Conservation (phyloP, 2,113 vertebrate species). For the Misgurnus anguillicaudatus region DNA sequence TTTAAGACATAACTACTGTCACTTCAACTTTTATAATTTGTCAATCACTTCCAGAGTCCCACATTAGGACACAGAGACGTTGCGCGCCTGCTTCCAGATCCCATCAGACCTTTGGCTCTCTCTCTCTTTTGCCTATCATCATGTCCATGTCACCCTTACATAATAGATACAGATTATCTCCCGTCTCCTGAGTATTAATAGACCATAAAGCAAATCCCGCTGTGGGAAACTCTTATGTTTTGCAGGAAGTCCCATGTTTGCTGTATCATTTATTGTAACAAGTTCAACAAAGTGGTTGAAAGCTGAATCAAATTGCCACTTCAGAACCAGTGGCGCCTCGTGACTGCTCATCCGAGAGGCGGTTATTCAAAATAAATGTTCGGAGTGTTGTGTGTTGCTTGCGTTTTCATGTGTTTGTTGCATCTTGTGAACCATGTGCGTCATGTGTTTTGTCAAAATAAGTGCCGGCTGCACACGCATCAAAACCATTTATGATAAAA, state of each 20-base stretch:
- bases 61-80: slow-evolving; percentile 10
- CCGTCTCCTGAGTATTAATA: slow-evolving; percentile 23
- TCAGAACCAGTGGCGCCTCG: too few relatives aligned
- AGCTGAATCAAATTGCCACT: background rate
- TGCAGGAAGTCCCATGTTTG: slow-evolving; percentile 3
- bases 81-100: slow-evolving; percentile 19
- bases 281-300: background rate
- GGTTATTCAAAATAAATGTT: too few relatives aligned
- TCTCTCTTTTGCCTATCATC: slow-evolving; percentile 6
- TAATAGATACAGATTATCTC: slow-evolving; percentile 43
- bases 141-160: slow-evolving; percentile 35
- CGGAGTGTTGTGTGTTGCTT: too few relatives aligned
- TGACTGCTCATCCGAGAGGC: too few relatives aligned
- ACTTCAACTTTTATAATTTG: slow-evolving; percentile 27
- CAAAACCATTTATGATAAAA: too few relatives aligned
- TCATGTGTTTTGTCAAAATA: too few relatives aligned
- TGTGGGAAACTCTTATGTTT: background rate
- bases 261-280: background rate
- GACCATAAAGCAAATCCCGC: background rate
- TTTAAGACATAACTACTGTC: slow-evolving; percentile 34
- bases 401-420: too few relatives aligned
- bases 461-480: too few relatives aligned
- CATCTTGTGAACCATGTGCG: too few relatives aligned
- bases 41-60: slow-evolving; percentile 26
- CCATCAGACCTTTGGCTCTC: slow-evolving; percentile 19